These are phyloP conservation scores for Phaedon cochleariae DNA, from an alignment of 2,888 invertebrate genomes.

Conservation along the genomic window DNA sequence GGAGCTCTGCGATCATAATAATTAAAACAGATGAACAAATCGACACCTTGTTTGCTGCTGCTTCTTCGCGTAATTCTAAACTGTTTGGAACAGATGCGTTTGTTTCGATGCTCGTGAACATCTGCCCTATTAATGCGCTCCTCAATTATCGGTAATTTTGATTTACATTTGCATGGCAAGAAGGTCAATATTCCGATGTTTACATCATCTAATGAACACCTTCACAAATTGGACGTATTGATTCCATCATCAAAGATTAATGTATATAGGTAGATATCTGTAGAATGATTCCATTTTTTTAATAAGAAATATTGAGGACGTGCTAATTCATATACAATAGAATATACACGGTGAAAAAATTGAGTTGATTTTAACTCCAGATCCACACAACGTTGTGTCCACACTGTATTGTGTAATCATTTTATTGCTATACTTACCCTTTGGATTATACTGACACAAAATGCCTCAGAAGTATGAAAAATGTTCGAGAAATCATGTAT, in stretches of 20 bases:
- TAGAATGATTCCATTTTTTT: no score
- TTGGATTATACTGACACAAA: no score
- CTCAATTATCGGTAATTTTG: slow-evolving; percentile 20
- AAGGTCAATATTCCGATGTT: slow-evolving; percentile 21
- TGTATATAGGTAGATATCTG: no score
- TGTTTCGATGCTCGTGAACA: slow-evolving; percentile 18
- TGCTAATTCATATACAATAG: no score
- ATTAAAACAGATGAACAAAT: slow-evolving; percentile 39
- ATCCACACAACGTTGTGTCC: no score
- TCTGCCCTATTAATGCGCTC: slow-evolving; percentile 22
- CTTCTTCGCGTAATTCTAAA: slow-evolving; percentile 36
- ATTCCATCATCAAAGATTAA: not conserved
- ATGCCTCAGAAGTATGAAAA: no score
- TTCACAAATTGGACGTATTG: not conserved
- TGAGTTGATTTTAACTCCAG: no score
- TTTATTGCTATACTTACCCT: no score
- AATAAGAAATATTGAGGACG: no score
- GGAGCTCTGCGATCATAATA: slow-evolving; percentile 11
- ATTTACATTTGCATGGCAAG: slow-evolving; percentile 22
- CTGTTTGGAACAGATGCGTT: slow-evolving; percentile 31
- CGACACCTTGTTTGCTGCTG: slow-evolving; percentile 31
- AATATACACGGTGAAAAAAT: no score
- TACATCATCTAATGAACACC: slow-evolving; percentile 14
- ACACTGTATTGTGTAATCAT: no score
- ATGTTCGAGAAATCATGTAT: no score